Evolutionary conservation across 92 coral and sea anemone genomes (phyloP).

Genomic region (Bergia sp.): DNA sequence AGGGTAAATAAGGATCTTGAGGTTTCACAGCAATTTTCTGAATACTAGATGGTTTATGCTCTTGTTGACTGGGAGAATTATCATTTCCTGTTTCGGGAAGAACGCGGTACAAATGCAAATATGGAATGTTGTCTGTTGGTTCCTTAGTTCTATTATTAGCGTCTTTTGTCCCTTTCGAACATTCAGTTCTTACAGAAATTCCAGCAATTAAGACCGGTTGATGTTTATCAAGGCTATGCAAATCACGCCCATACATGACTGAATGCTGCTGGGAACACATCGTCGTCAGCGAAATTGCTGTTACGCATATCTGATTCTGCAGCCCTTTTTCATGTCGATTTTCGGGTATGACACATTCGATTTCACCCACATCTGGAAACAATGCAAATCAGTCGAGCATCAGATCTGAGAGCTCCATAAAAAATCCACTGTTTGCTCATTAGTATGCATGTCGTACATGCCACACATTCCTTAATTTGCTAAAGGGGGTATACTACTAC

Average conservation of each 20-base stretch:
- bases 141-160: neutral
- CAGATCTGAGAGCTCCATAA: no score
- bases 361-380: slow-evolving; percentile 1
- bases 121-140: slow-evolving; percentile 37
- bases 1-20: slow-evolving; percentile 49
- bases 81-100: slow-evolving; percentile 58
- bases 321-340: neutral
- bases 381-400: neutral
- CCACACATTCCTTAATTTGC: no score
- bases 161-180: neutral
- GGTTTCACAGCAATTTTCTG: slow-evolving; percentile 36
- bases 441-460: no score
- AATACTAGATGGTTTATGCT: slow-evolving; percentile 49
- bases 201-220: slow-evolving; percentile 78
- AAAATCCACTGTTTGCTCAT: no score
- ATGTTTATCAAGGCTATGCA: slow-evolving; percentile 49
- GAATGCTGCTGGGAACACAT: slow-evolving; percentile 43
- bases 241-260: slow-evolving; percentile 39
- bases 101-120: slow-evolving; percentile 63
- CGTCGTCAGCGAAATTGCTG: slow-evolving; percentile 28
- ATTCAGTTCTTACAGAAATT: slow-evolving; percentile 8
- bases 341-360: neutral
- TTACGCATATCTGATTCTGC: neutral
- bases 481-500: no score
- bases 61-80: slow-evolving; percentile 14